Conservation (phyloP, 2,113 vertebrate species). For the Chloropsis cyanopogon region DNA sequence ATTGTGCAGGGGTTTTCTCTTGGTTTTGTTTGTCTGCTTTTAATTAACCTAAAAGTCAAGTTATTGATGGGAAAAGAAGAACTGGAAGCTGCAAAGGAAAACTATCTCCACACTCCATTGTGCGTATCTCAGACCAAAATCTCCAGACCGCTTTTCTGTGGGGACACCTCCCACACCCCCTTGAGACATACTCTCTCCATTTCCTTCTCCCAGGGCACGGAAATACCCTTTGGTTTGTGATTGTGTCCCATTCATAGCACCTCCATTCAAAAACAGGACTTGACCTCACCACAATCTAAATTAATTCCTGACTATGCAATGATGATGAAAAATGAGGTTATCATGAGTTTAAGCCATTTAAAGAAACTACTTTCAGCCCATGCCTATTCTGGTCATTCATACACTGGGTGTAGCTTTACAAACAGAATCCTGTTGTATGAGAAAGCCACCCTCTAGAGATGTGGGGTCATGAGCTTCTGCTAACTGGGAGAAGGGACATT, state of each 20-base stretch:
- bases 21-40: neutral
- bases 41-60: neutral
- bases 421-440: neutral
- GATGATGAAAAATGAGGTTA: neutral
- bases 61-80: neutral
- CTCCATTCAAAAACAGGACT: neutral
- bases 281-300: neutral
- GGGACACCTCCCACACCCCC: neutral
- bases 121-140: neutral
- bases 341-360: neutral
- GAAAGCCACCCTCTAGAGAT: neutral
- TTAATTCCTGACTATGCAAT: neutral
- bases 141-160: neutral
- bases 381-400: conserved; percentile 12
- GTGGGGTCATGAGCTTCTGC: neutral
- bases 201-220: neutral
- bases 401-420: neutral
- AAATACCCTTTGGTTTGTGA: neutral
- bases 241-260: neutral
- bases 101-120: neutral
- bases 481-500: neutral
- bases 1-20: neutral
- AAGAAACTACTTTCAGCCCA: neutral
- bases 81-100: neutral
- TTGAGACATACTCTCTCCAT: neutral